Percentiles rank a stretch among this genome's conserved stretches.
These are phyloP conservation scores for Drosophila parvula DNA, from an alignment of 1,140 invertebrate genomes.

Conservation along the genomic window DNA sequence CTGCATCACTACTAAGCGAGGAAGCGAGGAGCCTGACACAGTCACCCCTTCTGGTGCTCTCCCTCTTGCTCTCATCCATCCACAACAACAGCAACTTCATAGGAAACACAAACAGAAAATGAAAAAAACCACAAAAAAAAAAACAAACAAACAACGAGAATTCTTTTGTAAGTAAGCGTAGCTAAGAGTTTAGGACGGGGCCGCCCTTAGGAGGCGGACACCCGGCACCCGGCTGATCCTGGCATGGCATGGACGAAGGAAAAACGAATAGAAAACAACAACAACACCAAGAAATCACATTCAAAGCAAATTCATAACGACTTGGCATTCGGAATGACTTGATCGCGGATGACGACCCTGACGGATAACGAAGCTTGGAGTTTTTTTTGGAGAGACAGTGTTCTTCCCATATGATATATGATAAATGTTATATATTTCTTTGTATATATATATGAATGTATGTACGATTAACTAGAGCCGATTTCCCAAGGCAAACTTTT, in stretches of 20 bases:
- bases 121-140: constrained; percentile 45
- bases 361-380: constrained; percentile 31
- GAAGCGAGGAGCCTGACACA: constrained; percentile 22
- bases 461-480: constrained; percentile 31
- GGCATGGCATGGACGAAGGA: constrained; percentile 81
- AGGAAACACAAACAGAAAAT: constrained; percentile 68
- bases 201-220: constrained; percentile 56
- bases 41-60: constrained; percentile 61
- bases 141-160: constrained; percentile 46
- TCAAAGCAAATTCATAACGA: constrained; percentile 51
- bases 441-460: constrained; percentile 29
- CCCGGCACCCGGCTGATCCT: constrained; percentile 75
- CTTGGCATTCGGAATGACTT: constrained; percentile 57
- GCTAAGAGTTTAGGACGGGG: constrained; percentile 73
- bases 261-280: constrained; percentile 60
- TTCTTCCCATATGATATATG: constrained; percentile 25
- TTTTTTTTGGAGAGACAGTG: constrained; percentile 20
- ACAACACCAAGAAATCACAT: constrained; percentile 27
- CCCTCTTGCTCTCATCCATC: constrained; percentile 45
- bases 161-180: constrained; percentile 74
- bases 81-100: constrained; percentile 48
- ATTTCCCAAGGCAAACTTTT: constrained; percentile 31
- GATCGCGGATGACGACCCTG: constrained; percentile 36
- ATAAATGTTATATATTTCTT: constrained; percentile 26
- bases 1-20: constrained; percentile 66